Percentiles rank a stretch among this genome's conserved stretches.
Conservation (phyloP, 2,888 invertebrate genomes). For the Mythimna lalbum region DNA sequence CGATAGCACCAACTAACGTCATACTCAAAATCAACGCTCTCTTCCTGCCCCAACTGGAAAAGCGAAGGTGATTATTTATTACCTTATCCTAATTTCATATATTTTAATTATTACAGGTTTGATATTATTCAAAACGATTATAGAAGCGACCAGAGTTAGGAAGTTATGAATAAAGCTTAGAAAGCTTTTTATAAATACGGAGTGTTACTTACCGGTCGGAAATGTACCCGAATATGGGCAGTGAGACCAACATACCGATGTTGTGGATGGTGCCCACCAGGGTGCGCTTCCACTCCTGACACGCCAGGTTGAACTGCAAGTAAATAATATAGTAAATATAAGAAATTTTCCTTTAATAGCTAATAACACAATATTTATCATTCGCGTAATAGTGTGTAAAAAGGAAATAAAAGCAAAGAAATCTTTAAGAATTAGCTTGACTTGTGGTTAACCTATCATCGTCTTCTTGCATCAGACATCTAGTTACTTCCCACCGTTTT, state of each 20-base stretch:
- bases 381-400: no score
- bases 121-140: no score
- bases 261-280: conserved; percentile 94
- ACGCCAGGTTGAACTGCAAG: conserved; percentile 86
- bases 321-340: conserved; percentile 1
- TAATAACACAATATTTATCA: neutral
- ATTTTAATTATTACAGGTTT: no score
- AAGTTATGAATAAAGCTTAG: neutral
- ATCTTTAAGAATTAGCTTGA: neutral
- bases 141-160: no score
- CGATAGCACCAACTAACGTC: conserved; percentile 84
- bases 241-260: conserved; percentile 93
- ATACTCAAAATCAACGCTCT: conserved; percentile 82
- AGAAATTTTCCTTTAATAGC: neutral
- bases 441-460: neutral
- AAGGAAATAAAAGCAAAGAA: no score
- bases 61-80: no score
- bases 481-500: neutral
- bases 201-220: conserved; percentile 91
- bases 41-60: conserved; percentile 84
- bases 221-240: conserved; percentile 93
- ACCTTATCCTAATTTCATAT: no score
- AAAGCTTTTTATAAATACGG: neutral
- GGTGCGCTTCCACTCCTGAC: conserved; percentile 93
- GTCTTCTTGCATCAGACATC: no score